Conservation (phyloP, 2,888 invertebrate genomes). For the Conus canariensis region DNA sequence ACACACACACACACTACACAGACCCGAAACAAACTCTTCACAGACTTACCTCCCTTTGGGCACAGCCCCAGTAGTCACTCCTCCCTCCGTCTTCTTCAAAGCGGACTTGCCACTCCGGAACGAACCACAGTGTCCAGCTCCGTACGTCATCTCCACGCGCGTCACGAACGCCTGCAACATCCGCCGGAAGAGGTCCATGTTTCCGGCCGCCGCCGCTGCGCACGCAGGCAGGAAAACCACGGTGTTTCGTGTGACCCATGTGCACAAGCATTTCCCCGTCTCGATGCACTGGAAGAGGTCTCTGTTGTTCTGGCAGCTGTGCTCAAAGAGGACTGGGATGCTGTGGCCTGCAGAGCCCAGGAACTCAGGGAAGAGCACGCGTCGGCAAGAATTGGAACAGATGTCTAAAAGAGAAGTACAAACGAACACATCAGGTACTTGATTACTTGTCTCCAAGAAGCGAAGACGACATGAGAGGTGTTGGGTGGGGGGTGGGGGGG, state of each 20-base stretch:
- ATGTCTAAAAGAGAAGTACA: too few species aligned
- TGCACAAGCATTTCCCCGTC: neutral
- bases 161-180: neutral
- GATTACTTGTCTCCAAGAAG: too few species aligned
- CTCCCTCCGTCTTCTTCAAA: neutral
- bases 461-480: too few species aligned
- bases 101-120: neutral
- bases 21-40: too few species aligned
- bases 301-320: neutral
- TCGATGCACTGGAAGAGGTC: neutral
- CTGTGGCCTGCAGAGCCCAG: neutral
- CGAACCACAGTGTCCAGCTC: too few species aligned
- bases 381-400: neutral
- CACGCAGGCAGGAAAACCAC: slow-evolving; percentile 28
- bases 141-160: neutral
- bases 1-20: too few species aligned
- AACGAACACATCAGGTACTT: too few species aligned
- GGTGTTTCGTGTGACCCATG: too few species aligned
- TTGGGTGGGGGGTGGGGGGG: too few species aligned
- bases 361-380: neutral
- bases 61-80: neutral
- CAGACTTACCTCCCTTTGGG: too few species aligned
- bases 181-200: slow-evolving; percentile 24
- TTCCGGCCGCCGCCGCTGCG: slow-evolving; percentile 26
- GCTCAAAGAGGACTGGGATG: neutral